Conservation (phyloP, 2,888 invertebrate species). For the Orchesellides sinensis region DNA sequence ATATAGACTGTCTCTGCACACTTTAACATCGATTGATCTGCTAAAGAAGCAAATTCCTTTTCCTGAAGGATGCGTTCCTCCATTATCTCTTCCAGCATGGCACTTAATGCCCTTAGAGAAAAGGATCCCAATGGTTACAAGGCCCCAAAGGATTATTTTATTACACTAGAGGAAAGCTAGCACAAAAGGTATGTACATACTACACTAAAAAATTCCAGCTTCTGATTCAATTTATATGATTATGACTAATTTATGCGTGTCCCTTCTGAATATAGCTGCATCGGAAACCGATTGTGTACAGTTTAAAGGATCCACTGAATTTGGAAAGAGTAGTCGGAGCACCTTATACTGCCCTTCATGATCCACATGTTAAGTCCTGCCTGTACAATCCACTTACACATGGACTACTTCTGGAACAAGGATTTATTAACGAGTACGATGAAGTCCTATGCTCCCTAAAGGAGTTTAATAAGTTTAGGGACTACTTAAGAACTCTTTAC, state of each 20-base stretch:
- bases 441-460: slow-evolving; percentile 67
- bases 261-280: slow-evolving; percentile 14
- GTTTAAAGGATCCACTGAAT: slow-evolving; percentile 45
- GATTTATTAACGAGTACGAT: slow-evolving; percentile 61
- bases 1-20: slow-evolving; percentile 21
- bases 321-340: slow-evolving; percentile 39
- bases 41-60: slow-evolving; percentile 34
- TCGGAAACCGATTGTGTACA: not conserved
- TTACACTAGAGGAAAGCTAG: slow-evolving; percentile 54
- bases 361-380: slow-evolving; percentile 52
- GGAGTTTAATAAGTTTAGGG: slow-evolving; percentile 68
- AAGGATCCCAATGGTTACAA: slow-evolving; percentile 65
- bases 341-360: slow-evolving; percentile 70
- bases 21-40: slow-evolving; percentile 39
- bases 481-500: slow-evolving; percentile 58
- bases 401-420: slow-evolving; percentile 46
- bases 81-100: slow-evolving; percentile 69
- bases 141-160: slow-evolving; percentile 22
- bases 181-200: slow-evolving; percentile 17
- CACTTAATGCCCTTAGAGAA: slow-evolving; percentile 51
- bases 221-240: too few relatives aligned
- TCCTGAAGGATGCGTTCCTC: slow-evolving; percentile 64
- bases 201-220: not conserved
- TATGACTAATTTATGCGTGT: not conserved
- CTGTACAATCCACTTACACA: slow-evolving; percentile 48